Base-by-base conservation (phyloP, 1,140 invertebrate species). In the Zaprionus kolodkinae region DNA sequence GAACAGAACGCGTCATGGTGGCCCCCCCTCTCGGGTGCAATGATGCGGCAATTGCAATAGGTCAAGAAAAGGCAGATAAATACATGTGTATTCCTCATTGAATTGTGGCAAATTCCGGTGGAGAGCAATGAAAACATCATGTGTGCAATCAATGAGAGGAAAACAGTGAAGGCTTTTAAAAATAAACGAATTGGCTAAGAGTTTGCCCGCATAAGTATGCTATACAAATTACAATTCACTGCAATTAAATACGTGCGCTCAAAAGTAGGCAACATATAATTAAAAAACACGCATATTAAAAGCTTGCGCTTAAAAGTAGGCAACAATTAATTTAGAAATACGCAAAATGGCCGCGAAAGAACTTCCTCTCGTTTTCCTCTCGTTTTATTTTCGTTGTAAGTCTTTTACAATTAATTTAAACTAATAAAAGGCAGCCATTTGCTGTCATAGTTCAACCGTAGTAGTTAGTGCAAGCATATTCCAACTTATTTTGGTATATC, bases 11-110 rank as follows among this genome's bases (percentile, higher is more conserved):
- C 6, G 25, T 27, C 33, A 9, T 38, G 13, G n/a, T n/a, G 36
- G n/a, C n/a, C 12, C n/a, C 67, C 48, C 45, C 57, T 27, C 60
- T 70, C 65, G 52, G 81, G 48, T 79, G 76, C 83, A 79, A 68
- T 82, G 82, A 82, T 76, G 79, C 83, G 65, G 76, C 72, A 71
- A 73, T 76, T 79, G 69, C 72, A 70, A 50, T 79, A 63, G 79
- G 79, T 72, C 79, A 82, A 79, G 71, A 52, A 71, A 78, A 55
- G 64, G 48, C 17, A 17, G 67, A 45, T 25, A 6, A 21, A 50
- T 40, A 13, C 11, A 6, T n/a, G 5, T 12, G 21, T 4, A 52
- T 25, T 52, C 50, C 25, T 27, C 25, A 52, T 30, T 55, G 52
- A 25, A 55, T 56, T 55, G 35, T 43, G 50, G 63, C 50, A 43